Conservation (phyloP, 2,888 invertebrate species). For the Euplexia lucipara region DNA sequence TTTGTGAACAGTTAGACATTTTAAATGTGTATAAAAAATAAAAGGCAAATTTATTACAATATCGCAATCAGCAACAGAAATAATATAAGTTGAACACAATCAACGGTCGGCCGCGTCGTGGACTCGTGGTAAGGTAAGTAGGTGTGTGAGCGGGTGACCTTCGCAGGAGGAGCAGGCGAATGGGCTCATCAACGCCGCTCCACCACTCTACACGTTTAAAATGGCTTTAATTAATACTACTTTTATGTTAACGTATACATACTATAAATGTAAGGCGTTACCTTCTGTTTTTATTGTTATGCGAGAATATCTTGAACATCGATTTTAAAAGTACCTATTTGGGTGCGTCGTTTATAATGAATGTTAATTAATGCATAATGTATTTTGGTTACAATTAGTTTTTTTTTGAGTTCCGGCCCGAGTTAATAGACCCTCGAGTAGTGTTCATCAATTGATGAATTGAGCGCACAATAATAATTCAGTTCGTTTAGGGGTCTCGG, state of each 20-base stretch:
- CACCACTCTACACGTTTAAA: slow-evolving; percentile 73
- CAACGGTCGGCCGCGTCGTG: slow-evolving; percentile 61
- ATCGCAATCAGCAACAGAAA: slow-evolving; percentile 58
- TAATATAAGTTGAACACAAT: slow-evolving; percentile 56
- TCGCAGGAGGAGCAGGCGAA: slow-evolving; percentile 80
- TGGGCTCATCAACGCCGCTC: slow-evolving; percentile 82
- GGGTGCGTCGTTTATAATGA: slow-evolving; percentile 56
- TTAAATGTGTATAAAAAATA: slow-evolving; percentile 15
- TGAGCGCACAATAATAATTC: slow-evolving; percentile 67
- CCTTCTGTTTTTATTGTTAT: slow-evolving; percentile 55
- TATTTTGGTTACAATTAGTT: slow-evolving; percentile 43
- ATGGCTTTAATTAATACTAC: slow-evolving; percentile 75
- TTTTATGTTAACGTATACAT: slow-evolving; percentile 70
- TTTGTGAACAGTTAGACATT: slow-evolving; percentile 16
- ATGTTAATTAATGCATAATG: slow-evolving; percentile 62
- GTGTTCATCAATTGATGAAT: slow-evolving; percentile 68
- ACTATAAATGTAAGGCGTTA: slow-evolving; percentile 61
- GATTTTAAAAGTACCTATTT: slow-evolving; percentile 55
- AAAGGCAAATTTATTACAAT: slow-evolving; percentile 40
- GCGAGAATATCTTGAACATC: slow-evolving; percentile 61
- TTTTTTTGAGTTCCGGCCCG: slow-evolving; percentile 17
- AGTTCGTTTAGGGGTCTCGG: slow-evolving; percentile 64
- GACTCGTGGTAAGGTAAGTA: slow-evolving; percentile 70
- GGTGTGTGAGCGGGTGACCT: slow-evolving; percentile 83
- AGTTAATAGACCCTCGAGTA: slow-evolving; percentile 41